These are phyloP conservation scores for Lissocephala sabroskyi DNA, from an alignment of 2,888 invertebrate species.

Conservation along the genomic window DNA sequence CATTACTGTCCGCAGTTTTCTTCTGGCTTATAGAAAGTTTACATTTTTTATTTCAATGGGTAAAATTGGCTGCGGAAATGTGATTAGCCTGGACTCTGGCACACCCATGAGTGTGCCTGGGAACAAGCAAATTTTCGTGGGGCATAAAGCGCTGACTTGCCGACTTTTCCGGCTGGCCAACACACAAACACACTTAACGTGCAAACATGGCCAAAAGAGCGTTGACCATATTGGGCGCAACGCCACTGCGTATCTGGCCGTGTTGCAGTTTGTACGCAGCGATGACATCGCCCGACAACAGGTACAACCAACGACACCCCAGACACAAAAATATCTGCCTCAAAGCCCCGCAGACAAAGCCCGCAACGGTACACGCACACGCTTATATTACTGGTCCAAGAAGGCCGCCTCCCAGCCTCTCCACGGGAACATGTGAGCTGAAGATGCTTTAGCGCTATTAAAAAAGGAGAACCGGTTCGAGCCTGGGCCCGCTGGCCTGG, in stretches of 20 bases:
- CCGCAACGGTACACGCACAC: slow-evolving; percentile 60
- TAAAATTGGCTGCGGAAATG: slow-evolving; percentile 62
- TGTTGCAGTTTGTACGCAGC: slow-evolving; percentile 45
- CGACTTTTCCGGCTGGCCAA: slow-evolving; percentile 26
- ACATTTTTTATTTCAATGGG: slow-evolving; percentile 25
- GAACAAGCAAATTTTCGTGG: too few species aligned
- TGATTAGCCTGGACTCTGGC: slow-evolving; percentile 56
- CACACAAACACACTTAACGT: slow-evolving; percentile 62
- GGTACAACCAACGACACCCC: slow-evolving; percentile 28
- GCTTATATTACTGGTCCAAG: slow-evolving; percentile 52
- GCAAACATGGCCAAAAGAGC: slow-evolving; percentile 65
- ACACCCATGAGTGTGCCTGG: slow-evolving; percentile 36
- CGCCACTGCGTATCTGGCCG: slow-evolving; percentile 14
- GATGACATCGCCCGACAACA: slow-evolving; percentile 40
- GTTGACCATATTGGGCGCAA: slow-evolving; percentile 56
- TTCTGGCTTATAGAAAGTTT: background rate
- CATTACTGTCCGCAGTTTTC: too few species aligned
- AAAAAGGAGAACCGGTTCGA: slow-evolving; percentile 47
- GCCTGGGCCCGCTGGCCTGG: too few species aligned
- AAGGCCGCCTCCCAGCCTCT: too few species aligned
- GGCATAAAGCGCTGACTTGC: too few species aligned
- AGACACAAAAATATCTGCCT: too few species aligned
- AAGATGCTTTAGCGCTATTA: too few species aligned
- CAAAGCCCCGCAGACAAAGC: background rate
- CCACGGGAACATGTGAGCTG: slow-evolving; percentile 31